Conservation (phyloP, 1,140 invertebrate species). For the Drosophila athabasca region DNA sequence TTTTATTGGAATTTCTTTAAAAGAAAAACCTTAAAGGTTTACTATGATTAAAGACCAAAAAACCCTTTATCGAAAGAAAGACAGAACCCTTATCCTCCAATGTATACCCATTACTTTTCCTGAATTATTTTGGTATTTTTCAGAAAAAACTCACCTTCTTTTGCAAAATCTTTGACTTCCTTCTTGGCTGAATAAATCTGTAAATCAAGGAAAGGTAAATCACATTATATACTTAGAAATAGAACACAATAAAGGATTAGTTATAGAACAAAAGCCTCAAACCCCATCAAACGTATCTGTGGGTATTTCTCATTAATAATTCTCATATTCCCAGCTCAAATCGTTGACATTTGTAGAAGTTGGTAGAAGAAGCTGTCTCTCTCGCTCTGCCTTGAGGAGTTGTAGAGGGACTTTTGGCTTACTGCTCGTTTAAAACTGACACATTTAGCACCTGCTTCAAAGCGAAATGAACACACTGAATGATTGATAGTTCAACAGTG, state of each 20-base stretch:
- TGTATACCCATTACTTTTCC: too few species aligned
- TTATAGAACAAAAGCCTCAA: too few species aligned
- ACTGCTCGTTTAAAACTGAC: conserved; percentile 49
- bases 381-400: background rate
- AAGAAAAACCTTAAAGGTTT: background rate
- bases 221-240: conserved; percentile 7
- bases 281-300: too few species aligned
- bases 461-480: conserved; percentile 31
- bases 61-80: too few species aligned
- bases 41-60: too few species aligned
- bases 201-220: conserved; percentile 13
- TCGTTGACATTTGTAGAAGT: conserved; percentile 26
- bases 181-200: background rate
- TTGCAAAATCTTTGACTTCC: background rate
- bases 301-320: conserved; percentile 32
- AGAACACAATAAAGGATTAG: background rate
- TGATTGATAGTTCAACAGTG: conserved; percentile 59
- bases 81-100: too few species aligned
- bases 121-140: too few species aligned
- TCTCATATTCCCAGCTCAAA: conserved; percentile 25
- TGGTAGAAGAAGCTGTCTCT: background rate
- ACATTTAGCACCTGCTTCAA: conserved; percentile 62
- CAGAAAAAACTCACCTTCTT: conserved; percentile 7
- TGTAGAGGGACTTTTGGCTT: conserved; percentile 40
- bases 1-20: too few species aligned